These are phyloP conservation scores for Phaetusa simplex DNA, from an alignment of 2,113 vertebrate species.

Conservation along the genomic window DNA sequence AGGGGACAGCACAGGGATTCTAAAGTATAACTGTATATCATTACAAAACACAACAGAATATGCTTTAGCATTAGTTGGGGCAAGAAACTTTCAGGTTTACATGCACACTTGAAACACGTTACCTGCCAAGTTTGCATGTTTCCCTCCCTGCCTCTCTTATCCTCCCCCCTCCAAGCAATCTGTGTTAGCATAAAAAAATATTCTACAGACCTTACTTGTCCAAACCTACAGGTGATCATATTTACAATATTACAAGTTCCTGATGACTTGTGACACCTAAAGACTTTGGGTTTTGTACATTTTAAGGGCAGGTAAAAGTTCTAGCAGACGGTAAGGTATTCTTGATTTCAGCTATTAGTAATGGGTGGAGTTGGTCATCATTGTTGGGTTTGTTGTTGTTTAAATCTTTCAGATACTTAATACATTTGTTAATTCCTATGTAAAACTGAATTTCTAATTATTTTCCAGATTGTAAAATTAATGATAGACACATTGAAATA, in stretches of 20 bases:
- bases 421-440: neutral
- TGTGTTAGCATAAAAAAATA: neutral
- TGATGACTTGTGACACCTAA: neutral
- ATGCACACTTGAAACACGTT: rapidly evolving
- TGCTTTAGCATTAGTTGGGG: neutral
- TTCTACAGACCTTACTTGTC: neutral
- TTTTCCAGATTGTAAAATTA: neutral
- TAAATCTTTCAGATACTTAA: neutral
- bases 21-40: neutral
- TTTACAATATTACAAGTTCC: neutral
- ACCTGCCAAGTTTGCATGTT: neutral
- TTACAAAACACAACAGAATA: neutral
- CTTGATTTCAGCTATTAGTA: neutral
- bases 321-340: neutral
- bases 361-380: rapidly evolving
- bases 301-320: neutral
- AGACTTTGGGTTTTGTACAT: neutral
- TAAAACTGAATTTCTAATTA: neutral
- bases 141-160: neutral
- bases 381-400: neutral
- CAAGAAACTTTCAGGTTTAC: neutral
- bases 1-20: neutral
- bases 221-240: neutral
- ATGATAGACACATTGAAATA: neutral
- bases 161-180: neutral